Base-by-base conservation (phyloP, 2,888 invertebrate species). In the Drymonia ruficornis region DNA sequence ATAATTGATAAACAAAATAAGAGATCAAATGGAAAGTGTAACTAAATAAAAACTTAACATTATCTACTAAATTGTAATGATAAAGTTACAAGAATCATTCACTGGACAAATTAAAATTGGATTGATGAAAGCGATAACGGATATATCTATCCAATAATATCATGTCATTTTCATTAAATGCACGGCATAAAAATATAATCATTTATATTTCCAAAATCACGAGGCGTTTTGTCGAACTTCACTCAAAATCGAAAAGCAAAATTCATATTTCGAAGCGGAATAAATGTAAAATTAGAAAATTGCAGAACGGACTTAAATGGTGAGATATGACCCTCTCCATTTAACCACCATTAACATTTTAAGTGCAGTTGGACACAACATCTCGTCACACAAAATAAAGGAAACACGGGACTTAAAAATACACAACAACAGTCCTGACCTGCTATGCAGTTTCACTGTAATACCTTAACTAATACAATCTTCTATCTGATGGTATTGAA, bases 361-460 rank as follows among this genome's bases (percentile, higher is more conserved):
- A 92, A 91, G 92, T 92, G 92, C 92, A 91, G 92, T 91, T 85
- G 79, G 92, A 92, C 92, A 90, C 89, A 91, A 91, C 91, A 91
- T 87, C 89, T 85, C 86, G 72, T 75, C 69, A 77, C 72, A 73
- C 75, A 76, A 76, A 72, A 72, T 72, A 76, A 80, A 74, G 76
- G 69, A 76, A 75, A 80, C 76, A 84, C 78, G 76, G 78, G 89
- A 87, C 91, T 90, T 92, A 92, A 86, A 91, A 91, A 84, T 91
- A 92, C 83, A 78, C 84, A 92, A 91, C 91, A 91, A 91, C 74
- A 84, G 91, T 90, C 86, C 87, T 81, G 78, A 86, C 72, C 90
- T 92, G 92, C 92, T 91, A 78, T 83, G 92, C 92, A 92, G 92
- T 83, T 83, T 87, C 91, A 87, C 87, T 82, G 83, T 89, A 89